Base-by-base conservation (phyloP, 2,888 invertebrate genomes). In the Timandra comae region DNA sequence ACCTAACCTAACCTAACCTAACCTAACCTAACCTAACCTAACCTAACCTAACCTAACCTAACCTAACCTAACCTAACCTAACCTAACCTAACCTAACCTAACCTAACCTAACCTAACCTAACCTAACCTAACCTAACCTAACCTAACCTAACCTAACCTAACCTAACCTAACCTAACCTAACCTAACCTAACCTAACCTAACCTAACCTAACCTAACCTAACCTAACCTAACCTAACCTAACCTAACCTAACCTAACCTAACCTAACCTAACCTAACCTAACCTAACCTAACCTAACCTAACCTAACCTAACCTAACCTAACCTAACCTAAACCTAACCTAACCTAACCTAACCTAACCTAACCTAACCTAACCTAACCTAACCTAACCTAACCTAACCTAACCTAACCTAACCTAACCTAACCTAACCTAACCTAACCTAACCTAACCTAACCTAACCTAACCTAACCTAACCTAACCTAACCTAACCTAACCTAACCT, bases 11-110 rank as follows among this genome's bases (percentile, higher is more conserved):
- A 33, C 28, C 28, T 33, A 28, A 28, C 33, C 33, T 27, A 28
- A 33, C 28, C 28, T 33, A 28, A 35, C 33, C 30, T 35, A 30
- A 30, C 35, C 30, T 30, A 29, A 35, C 31, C 35, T 32, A 39
- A 39, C 39, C 39, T 35, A 39, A 35, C 39, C 38, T 34, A 38
- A 38, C 38, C 39, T 31, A 30, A 30, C 32, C 35, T 30, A 36
- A 31, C 28, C 37, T 29, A 33, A 33, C 29, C 27, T 29, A 29
- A 29, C 29, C 29, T 29, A 29, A 29, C 29, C 33, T 29, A 29
- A 29, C 33, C 33, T 34, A 29, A 29, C 33, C 33, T 29, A 29
- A 29, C 33, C 33, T 34, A 34, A 29, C 33, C 29, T 29, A 29
- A 29, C 29, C 33, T 29, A 29, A 29, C 29, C 29, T 29, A 29